Evolutionary conservation across 2,888 invertebrate genomes (phyloP).

Genomic region (Tridacna crocea): DNA sequence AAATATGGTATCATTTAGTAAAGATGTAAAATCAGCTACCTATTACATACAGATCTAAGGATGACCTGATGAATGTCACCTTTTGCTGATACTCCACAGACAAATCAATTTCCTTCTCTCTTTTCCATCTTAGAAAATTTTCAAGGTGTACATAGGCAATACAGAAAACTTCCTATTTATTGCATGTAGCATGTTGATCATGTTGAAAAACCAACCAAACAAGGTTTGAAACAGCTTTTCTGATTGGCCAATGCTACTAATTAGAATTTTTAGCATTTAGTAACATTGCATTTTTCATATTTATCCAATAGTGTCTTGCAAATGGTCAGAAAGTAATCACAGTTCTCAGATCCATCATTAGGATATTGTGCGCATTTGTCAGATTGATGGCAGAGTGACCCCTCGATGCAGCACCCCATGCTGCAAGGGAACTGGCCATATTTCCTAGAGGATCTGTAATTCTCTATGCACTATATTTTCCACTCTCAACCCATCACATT

Average conservation of each 20-base stretch:
- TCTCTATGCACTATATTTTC: too few species aligned
- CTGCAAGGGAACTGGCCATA: too few species aligned
- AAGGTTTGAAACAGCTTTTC: neutral
- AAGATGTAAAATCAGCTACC: neutral
- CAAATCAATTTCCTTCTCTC: neutral
- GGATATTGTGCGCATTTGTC: neutral
- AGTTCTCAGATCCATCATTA: neutral
- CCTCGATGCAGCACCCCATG: too few species aligned
- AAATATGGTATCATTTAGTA: neutral
- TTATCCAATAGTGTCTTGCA: neutral
- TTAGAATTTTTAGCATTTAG: neutral
- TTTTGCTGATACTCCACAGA: neutral
- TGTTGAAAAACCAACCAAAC: neutral
- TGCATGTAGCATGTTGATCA: neutral
- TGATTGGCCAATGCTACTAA: neutral
- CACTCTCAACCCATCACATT: neutral
- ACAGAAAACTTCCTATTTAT: neutral
- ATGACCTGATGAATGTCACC: neutral
- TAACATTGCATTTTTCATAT: neutral
- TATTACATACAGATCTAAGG: neutral
- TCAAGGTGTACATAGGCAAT: neutral
- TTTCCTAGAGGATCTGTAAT: too few species aligned
- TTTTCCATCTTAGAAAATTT: too few species aligned
- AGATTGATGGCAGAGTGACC: neutral
- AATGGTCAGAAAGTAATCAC: neutral